Base-by-base conservation (phyloP, 1,140 invertebrate species). In the Lamellibrachia luymesi region DNA sequence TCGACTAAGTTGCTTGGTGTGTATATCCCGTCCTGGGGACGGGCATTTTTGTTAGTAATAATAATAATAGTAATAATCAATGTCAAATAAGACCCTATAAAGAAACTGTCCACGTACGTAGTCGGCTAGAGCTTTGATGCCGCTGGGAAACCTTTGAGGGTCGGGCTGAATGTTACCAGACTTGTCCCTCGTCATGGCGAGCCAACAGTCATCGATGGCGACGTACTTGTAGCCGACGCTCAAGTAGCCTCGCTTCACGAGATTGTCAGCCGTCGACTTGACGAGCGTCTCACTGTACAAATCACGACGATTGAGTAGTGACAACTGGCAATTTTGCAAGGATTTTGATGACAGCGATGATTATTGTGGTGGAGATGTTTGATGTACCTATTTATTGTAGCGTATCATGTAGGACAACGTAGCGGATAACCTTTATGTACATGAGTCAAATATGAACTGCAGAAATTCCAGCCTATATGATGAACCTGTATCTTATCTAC, bases 201-300 rank as follows among this genome's bases (percentile, higher is more conserved):
- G 96, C 98, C 98, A 99, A 96, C 98, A 99, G 96, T 99, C 98
- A 92, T 99, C 98, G 91, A 99, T 97, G 95, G 98, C 98, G 92
- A 99, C 97, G 95, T 98, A 98, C 95, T 99, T 97, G 96, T 99
- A 99, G 51, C 98, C 98, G 10, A 97, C 97, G 50, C 97, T 97
- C 27, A 98, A 98, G 95, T 98, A 99, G 10, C 98, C 98, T 95
- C 99, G 98, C 17, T 97, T 97, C 2, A 98, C 98, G 92, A 99
- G 96, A 93, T 98, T 97, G 95, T 99, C 98, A n/a, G 98, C 97
- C 98, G 98, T 99, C 93, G 98, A 98, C 94, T 98, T 97, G 96
- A 99, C 99, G 5, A 99, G 97, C 92, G 97, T 97, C 96, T 99
- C 98, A 96, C 98, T 80, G 64, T 22, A 80, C 1, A 56, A 6